phyloP scores from a whole-genome alignment of 2,797 vertebrate genomes.

The Sarcoramphus papa region DNA sequence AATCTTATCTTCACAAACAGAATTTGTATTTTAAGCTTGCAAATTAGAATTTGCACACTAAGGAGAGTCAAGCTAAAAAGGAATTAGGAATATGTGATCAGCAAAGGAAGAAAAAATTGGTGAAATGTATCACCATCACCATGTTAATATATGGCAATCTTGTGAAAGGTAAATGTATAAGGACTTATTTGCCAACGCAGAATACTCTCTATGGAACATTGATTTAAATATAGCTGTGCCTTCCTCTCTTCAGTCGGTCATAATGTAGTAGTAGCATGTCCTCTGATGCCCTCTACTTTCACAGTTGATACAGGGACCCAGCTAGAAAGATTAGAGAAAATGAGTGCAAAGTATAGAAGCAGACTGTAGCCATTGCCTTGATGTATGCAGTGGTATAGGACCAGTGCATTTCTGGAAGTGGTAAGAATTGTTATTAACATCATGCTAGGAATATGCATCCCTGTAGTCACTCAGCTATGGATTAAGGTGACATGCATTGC shows the following conservation, averaged over 20 bases:
- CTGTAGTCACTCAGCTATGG: neutral
- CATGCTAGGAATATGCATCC: neutral
- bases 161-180: conserved; percentile 31
- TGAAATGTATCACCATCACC: conserved; percentile 29
- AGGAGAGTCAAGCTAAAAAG: neutral
- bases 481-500: conserved; percentile 2
- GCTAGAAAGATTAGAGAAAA: conserved; percentile 18
- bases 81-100: neutral
- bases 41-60: conserved; percentile 39
- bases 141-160: conserved; percentile 12
- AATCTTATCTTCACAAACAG: conserved; percentile 29
- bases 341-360: neutral
- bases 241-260: conserved; percentile 26
- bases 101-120: conserved; percentile 15
- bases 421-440: neutral
- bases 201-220: conserved; percentile 32
- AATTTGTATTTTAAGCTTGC: conserved; percentile 38
- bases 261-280: conserved; percentile 27
- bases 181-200: neutral
- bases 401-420: neutral
- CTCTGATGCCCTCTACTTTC: conserved; percentile 48
- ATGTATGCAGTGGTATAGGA: neutral
- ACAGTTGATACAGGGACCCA: neutral
- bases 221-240: conserved; percentile 19
- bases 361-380: neutral